These are phyloP conservation scores for Enteromius argenteus DNA, from an alignment of 2,797 vertebrate genomes.

Conservation along the genomic window DNA sequence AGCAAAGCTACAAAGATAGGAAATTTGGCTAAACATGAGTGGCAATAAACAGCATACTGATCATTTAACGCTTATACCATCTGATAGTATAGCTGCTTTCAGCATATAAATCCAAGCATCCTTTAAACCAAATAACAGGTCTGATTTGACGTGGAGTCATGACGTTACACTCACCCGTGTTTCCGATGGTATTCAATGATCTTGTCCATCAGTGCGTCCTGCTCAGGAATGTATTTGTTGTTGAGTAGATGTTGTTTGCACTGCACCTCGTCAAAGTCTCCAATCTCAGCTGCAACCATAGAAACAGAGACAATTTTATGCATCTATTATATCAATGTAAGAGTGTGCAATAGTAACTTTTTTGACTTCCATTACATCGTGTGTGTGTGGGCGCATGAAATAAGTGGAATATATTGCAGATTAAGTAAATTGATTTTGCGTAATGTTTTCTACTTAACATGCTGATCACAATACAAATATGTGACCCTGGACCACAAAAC, in stretches of 20 bases:
- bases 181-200: slow-evolving; percentile 96
- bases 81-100: background rate
- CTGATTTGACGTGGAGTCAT: background rate
- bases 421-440: background rate
- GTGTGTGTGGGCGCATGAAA: background rate
- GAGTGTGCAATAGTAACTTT: background rate
- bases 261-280: slow-evolving; percentile 95
- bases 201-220: slow-evolving; percentile 93
- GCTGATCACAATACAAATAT: background rate
- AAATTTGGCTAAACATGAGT: background rate
- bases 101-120: background rate
- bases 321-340: background rate
- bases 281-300: slow-evolving; percentile 89
- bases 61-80: background rate
- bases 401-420: background rate
- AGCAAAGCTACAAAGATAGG: background rate
- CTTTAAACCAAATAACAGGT: background rate
- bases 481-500: too few relatives aligned
- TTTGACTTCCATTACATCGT: background rate
- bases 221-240: slow-evolving; percentile 96
- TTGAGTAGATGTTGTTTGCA: slow-evolving; percentile 94
- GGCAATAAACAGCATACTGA: background rate
- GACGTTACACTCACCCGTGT: slow-evolving; percentile 83
- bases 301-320: background rate
- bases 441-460: background rate